Evolutionary conservation across 2,113 vertebrate species (phyloP), one percentile per base, ranked within the genome.

Genomic region (Struthio camelus): DNA sequence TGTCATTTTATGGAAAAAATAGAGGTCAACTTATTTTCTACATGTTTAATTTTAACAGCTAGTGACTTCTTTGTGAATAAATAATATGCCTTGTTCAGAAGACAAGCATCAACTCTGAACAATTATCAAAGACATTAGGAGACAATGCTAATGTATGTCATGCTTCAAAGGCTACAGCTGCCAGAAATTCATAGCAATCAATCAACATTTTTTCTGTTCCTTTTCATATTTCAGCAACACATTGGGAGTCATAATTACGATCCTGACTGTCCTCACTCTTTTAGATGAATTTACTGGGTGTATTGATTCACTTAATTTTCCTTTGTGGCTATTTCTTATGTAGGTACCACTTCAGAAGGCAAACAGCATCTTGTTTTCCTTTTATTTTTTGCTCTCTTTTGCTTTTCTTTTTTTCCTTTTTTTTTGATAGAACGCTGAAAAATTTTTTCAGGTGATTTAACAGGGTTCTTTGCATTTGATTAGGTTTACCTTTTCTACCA

Each of bases 101-200:
- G 54, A 93, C 92, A 94, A 96, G 91, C 56, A 96, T 96, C 88
- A 91, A 65, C 80, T 96, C 70, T 24, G 53, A 96, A 88, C 91
- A 97, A 84, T 98, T 97, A 97, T 91, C 73, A 48, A 87, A 97
- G 70, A 75, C 76, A 81, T 96, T 97, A 97, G 70, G 73, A 97
- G 96, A 96, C 66, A 93, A 87, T 94, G 86, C 59, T 96, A 96
- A 97, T 97, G 80, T 84, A 85, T 96, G 97, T 97, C 88, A 97
- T 97, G 97, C 97, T 97, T 97, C 95, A 97, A 95, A 97, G 81
- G 58, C 30, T 96, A 88, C 95, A 97, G 91, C 88, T 98, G 93
- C 95, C 91, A 96, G 84, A 96, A 95, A 92, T 90, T 91, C 80
- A 70, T 46, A 93, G 80, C 90, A 91, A 96, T 97, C 94, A 96